phyloP scores from a whole-genome alignment of 2,888 invertebrate species.

The Xanthia togata region DNA sequence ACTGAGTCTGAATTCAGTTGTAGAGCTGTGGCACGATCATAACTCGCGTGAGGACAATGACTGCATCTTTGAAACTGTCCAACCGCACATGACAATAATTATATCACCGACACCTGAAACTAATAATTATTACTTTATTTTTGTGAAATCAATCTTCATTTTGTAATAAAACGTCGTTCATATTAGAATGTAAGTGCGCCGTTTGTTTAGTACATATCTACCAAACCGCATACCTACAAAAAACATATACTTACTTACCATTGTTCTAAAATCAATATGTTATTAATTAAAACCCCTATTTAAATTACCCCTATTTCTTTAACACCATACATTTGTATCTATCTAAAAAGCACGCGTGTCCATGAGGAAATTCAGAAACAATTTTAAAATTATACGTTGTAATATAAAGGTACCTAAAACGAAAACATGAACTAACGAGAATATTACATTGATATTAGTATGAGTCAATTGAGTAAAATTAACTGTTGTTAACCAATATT shows the following conservation, averaged over 20 bases:
- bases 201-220: not conserved
- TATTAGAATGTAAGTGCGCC: not conserved
- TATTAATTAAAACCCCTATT: not conserved
- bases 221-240: conserved; percentile 1
- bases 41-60: conserved; percentile 64
- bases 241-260: not conserved
- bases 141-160: conserved; percentile 20
- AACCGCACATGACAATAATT: conserved; percentile 41
- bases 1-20: conserved; percentile 36
- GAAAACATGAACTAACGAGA: conserved; percentile 24
- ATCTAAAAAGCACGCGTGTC: not conserved
- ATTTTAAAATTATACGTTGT: conserved; percentile 8
- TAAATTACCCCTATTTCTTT: not conserved
- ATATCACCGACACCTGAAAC: conserved; percentile 22
- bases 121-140: conserved; percentile 34
- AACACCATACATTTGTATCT: conserved; percentile 14
- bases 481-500: not conserved
- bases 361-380: conserved; percentile 21
- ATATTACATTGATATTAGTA: not conserved
- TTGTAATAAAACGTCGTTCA: not conserved
- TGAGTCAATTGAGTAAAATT: conserved; percentile 29
- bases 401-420: not conserved
- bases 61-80: conserved; percentile 62
- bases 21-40: conserved; percentile 33
- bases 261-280: conserved; percentile 1